A percentile compares a stretch with the other conserved stretches of the same genome.
Evolutionary conservation across 1,140 invertebrate genomes (phyloP).

Genomic region (Mercenaria mercenaria): DNA sequence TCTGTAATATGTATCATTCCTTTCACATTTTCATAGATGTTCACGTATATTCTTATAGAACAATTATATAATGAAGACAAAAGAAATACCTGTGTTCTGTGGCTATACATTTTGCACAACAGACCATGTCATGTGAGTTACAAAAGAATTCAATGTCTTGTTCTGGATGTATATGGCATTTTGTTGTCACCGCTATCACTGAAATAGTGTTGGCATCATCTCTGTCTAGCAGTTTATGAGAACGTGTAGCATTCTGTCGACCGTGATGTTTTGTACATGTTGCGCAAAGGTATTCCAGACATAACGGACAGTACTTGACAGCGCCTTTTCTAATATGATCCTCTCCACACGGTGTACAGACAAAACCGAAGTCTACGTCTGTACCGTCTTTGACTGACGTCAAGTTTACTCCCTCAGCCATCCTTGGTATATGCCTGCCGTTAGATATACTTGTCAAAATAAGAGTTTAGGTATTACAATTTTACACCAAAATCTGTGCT

Average conservation of each 20-base stretch:
- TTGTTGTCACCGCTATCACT: background rate
- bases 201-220: background rate
- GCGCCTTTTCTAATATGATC: background rate
- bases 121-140: background rate
- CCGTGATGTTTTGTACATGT: background rate
- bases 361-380: background rate
- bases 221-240: background rate
- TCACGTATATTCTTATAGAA: no score
- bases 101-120: no score
- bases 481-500: no score
- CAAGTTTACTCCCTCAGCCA: background rate
- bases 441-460: no score
- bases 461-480: no score
- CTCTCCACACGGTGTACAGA: no score
- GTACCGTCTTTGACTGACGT: background rate
- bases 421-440: no score
- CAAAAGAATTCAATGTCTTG: slow-evolving; percentile 11
- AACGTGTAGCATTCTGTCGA: no score
- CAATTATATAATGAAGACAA: no score
- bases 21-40: no score
- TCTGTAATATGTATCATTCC: no score
- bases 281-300: background rate
- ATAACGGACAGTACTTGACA: background rate
- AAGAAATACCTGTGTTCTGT: no score
- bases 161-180: background rate